Evolutionary conservation across 2,797 vertebrate species (phyloP).

Genomic region (Microhierax caerulescens): DNA sequence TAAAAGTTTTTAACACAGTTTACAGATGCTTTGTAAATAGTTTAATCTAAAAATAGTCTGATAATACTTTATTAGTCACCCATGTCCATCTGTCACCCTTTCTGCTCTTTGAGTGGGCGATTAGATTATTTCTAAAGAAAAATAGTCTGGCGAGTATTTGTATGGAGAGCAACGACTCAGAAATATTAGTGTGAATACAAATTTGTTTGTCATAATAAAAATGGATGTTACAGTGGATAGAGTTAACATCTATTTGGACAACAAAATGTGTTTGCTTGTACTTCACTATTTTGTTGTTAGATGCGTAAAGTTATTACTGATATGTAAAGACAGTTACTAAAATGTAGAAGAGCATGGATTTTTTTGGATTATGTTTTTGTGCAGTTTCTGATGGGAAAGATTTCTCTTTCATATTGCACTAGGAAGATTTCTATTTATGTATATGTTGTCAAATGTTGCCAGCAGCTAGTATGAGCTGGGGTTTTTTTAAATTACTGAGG

Average conservation of each 20-base stretch:
- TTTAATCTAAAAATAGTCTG: slow-evolving; percentile 28
- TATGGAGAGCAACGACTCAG: not conserved
- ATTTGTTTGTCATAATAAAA: not conserved
- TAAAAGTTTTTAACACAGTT: not conserved
- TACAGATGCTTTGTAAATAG: not conserved
- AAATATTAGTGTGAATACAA: not conserved
- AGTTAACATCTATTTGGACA: not conserved
- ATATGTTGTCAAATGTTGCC: not conserved
- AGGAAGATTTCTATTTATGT: not conserved
- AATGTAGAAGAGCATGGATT: not conserved
- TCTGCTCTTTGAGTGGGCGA: not conserved
- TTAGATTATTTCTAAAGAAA: slow-evolving; percentile 9
- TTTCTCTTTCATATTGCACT: not conserved
- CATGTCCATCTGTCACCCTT: slow-evolving; percentile 3
- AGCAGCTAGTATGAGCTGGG: not conserved
- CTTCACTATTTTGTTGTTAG: not conserved
- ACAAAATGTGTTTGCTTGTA: not conserved
- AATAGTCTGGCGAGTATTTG: not conserved
- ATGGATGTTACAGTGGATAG: not conserved
- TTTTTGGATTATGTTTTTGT: not conserved
- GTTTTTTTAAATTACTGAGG: not conserved
- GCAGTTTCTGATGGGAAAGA: not conserved
- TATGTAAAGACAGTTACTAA: not conserved
- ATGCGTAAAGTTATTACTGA: not conserved
- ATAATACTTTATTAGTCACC: slow-evolving; percentile 6